phyloP scores from a whole-genome alignment of 1,140 invertebrate genomes.

The Homarus americanus region DNA sequence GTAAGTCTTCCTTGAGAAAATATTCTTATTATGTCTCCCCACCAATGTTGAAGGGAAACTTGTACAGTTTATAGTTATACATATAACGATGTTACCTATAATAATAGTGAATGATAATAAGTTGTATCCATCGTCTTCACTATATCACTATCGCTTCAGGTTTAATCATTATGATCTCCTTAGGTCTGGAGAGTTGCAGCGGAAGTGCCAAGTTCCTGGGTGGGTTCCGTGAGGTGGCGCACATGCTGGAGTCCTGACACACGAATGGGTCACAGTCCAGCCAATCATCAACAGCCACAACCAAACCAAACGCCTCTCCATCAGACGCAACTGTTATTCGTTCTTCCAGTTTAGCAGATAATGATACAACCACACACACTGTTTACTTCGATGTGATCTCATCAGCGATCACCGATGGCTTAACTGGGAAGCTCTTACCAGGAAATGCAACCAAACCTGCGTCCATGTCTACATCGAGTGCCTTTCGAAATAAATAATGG shows the following conservation, averaged over 20 bases:
- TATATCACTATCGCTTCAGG: no score
- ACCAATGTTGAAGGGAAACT: no score
- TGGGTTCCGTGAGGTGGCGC: slow-evolving; percentile 48
- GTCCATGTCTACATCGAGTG: background rate
- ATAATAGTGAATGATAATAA: no score
- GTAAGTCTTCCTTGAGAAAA: slow-evolving; percentile 16
- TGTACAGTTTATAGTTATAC: no score
- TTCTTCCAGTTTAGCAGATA: background rate
- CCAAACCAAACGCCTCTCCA: background rate
- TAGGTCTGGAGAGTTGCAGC: slow-evolving; percentile 55
- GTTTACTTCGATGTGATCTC: no score
- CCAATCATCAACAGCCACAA: background rate
- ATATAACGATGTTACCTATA: no score
- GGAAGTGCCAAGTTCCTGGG: slow-evolving; percentile 45
- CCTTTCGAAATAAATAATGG: background rate
- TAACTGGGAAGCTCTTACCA: background rate
- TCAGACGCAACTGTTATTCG: background rate
- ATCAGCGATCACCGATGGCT: background rate
- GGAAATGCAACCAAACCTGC: background rate
- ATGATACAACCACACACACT: background rate
- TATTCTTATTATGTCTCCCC: no score
- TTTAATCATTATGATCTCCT: no score
- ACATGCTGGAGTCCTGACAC: slow-evolving; percentile 58
- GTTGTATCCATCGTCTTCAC: no score
- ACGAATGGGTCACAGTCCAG: background rate